Conservation (phyloP, 2,113 vertebrate genomes). For the Gavialis gangeticus region DNA sequence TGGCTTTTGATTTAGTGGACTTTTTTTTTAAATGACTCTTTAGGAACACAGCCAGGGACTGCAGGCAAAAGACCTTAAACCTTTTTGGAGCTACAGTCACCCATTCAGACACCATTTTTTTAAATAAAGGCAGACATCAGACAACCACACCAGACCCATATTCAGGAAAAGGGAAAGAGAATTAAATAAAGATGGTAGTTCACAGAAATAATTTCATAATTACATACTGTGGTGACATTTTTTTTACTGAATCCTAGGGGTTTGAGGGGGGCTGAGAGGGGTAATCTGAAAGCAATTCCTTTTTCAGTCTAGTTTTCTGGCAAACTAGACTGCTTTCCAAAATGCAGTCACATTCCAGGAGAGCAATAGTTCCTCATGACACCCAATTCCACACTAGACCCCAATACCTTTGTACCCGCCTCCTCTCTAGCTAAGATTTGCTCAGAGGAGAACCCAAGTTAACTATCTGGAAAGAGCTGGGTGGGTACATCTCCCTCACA, state of each 20-base stretch:
- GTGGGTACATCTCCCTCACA: background rate
- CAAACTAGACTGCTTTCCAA: background rate
- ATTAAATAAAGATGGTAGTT: background rate
- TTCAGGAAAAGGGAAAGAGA: background rate
- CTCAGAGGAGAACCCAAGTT: background rate
- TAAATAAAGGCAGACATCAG: slow-evolving; percentile 49
- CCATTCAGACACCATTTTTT: background rate
- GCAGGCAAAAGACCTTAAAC: slow-evolving; percentile 48
- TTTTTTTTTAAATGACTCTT: background rate
- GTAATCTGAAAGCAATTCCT: background rate
- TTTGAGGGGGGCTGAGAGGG: background rate
- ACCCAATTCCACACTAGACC: background rate
- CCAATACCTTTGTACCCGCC: background rate
- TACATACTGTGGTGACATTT: background rate
- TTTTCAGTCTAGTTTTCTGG: background rate
- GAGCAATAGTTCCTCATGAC: background rate
- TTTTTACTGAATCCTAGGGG: accelerated
- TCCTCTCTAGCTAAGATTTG: background rate
- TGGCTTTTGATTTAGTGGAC: slow-evolving; percentile 63
- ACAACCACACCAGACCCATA: slow-evolving; percentile 1
- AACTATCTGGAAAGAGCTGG: background rate
- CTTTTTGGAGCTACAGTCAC: slow-evolving; percentile 9
- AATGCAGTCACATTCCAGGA: background rate
- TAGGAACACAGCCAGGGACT: slow-evolving; percentile 47
- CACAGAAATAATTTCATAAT: slow-evolving; percentile 1